Base-by-base conservation (phyloP, 2,888 invertebrate genomes). In the Epirrhoe tristata region DNA sequence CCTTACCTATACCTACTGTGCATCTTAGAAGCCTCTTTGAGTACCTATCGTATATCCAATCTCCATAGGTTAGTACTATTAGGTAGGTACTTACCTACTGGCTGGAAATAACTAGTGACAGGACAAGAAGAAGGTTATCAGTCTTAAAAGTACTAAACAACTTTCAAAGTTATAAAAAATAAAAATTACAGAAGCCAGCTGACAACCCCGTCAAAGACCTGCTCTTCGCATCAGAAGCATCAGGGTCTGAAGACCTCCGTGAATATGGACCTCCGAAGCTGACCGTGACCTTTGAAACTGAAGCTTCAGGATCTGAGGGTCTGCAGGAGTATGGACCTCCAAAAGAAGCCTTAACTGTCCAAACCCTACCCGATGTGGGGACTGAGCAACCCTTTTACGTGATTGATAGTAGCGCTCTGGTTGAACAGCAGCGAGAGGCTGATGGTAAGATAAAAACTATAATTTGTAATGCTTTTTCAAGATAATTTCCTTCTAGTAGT, bases 321-420 rank as follows among this genome's bases (percentile, higher is more conserved):
- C 91, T 94, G 14, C 88, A 88, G 63, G 90, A 93, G 67, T 94
- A 94, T 67, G 90, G 91, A 14, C 92, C 94, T 6, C 93, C 94
- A 6, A 92, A 92, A 0, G 85, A 87, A 6, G 74, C 81, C 8
- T 80, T 81, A 43, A 82, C 81, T 5, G 78, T 80, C 66, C 92
- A 92, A 62, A 84, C 79, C 0, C 77, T 92, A 0, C 93, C 92
- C 8, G 88, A 88, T 55, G 80, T 78, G 0, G 80, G 74, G 12
- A 89, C 82, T 24, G 90, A 89, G 36, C 87, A 87, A 64, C 71
- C 79, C 1, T 91, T 91, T 71, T 71, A 78, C 2, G 76, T 77
- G 0, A 74, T 81, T 12, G 75, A 79, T 58, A 66, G 77, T 31
- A 17, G 48, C 7, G 61, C 71, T 6, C 68, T 50, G 12, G 70